phyloP scores from a whole-genome alignment of 64 coral and sea anemone species.

The Acropora tenuis region DNA sequence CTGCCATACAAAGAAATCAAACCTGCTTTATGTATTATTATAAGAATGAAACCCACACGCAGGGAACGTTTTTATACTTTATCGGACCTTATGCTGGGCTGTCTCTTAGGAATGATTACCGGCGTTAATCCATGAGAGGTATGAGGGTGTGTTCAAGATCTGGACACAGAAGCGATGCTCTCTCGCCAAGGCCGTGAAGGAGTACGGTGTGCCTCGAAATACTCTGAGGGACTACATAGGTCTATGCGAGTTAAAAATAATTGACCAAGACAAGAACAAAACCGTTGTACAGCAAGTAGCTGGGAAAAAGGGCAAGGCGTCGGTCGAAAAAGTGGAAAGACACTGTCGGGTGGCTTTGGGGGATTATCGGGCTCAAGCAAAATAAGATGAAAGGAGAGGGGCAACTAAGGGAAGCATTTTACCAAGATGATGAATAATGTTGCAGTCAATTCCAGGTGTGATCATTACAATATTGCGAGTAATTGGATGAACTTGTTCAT shows the following conservation, averaged over 20 bases:
- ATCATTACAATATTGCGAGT: no score
- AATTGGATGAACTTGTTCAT: no score
- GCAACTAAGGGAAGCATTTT: no score
- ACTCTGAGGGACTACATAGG: conserved; percentile 21
- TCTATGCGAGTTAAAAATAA: not conserved
- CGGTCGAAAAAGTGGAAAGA: not conserved
- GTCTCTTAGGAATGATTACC: not conserved
- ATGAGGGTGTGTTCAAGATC: not conserved
- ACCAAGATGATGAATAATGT: no score
- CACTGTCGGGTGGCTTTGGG: not conserved
- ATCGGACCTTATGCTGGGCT: not conserved
- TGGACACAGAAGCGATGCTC: not conserved
- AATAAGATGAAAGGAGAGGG: no score
- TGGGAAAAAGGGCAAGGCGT: not conserved
- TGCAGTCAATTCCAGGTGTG: no score
- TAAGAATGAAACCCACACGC: no score
- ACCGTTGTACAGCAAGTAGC: not conserved
- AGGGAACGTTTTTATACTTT: no score
- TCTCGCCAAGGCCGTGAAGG: not conserved
- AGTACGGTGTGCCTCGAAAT: conserved; percentile 5
- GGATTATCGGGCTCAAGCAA: not conserved
- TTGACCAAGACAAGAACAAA: conserved; percentile 3
- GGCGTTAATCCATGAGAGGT: conserved; percentile 10
- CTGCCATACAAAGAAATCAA: no score
- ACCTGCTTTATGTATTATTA: no score